phyloP scores from a whole-genome alignment of 2,888 invertebrate species.

The Torymus texanus region DNA sequence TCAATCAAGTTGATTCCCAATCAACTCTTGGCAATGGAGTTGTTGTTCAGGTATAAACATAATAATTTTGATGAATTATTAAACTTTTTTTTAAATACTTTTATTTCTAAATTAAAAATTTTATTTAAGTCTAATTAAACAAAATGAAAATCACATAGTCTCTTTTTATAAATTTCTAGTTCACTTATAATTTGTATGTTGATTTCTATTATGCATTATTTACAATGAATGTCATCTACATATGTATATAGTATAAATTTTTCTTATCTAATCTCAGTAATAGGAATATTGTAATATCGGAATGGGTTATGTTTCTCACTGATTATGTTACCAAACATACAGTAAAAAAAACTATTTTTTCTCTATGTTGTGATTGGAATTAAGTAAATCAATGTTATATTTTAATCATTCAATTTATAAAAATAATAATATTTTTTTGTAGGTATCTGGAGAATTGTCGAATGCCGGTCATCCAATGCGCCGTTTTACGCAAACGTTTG shows the following conservation, averaged over 20 bases:
- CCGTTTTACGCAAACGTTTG: slow-evolving; percentile 98
- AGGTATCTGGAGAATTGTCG: slow-evolving; percentile 96
- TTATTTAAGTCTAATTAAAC: not conserved
- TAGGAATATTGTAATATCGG: too few species aligned
- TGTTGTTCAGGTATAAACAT: slow-evolving; percentile 85
- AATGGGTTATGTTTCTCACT: too few species aligned
- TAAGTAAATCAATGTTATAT: not conserved
- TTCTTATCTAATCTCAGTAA: too few species aligned
- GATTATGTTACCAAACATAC: too few species aligned
- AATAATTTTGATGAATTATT: not conserved
- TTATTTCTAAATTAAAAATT: not conserved
- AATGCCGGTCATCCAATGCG: slow-evolving; percentile 98
- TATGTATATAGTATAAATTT: too few species aligned
- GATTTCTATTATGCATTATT: too few species aligned
- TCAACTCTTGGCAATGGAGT: slow-evolving; percentile 95
- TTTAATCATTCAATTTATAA: not conserved
- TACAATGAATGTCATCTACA: too few species aligned
- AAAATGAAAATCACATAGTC: too few species aligned
- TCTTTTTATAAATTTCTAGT: too few species aligned
- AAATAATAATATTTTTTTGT: slow-evolving; percentile 48
- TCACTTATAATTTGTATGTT: too few species aligned
- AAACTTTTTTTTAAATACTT: slow-evolving; percentile 2
- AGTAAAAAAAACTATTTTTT: too few species aligned
- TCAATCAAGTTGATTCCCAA: slow-evolving; percentile 96
- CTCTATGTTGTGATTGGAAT: too few species aligned